Base-by-base conservation (phyloP, 2,113 vertebrate genomes). In the Sapajus apella region DNA sequence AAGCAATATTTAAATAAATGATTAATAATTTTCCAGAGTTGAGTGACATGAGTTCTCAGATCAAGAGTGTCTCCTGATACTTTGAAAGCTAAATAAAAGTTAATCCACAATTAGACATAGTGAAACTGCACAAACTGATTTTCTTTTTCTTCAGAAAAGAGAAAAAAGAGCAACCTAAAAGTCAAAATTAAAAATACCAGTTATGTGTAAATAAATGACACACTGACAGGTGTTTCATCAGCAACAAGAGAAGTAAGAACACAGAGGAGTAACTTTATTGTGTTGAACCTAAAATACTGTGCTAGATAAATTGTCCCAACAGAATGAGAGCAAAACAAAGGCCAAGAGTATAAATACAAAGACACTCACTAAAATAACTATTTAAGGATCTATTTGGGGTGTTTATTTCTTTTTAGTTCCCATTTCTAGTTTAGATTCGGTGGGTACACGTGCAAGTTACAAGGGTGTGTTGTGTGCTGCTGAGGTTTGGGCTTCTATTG, bases 1-100 rank as follows among this genome's bases (percentile, higher is more conserved):
- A 96, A 86, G n/a, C 32, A 18, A 8, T 80, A n/a, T 75, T 73
- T 73, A 90, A 93, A 94, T 94, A 90, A 76, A 64, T 37, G 80
- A 43, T 45, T 90, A 64, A 61, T 85, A 80, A 94, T 80, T 90
- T 90, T 94, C 52, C 18, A 40, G 81, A 73, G 23, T 55, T 86
- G 73, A 73, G 7, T 80, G 73, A 94, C 40, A 3, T 55, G 81
- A 73, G 17, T 94, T 87, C 66, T 91, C 72, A 56, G 35, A 58
- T 89, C 20, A 86, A 37, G 86, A 79, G 25, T 85, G 35, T 72
- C 76, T 66, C 68, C n/a, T 66, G 75, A 55, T 91, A 35, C 14
- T 40, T 21, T 27, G 45, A 80, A 11, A 0, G 25, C 66, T 86
- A 80, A 96, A 73, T 64, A 40, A 47, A 94, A 81, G 25, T 27